Percentiles rank a stretch among this genome's conserved stretches.
Conservation (phyloP, 1,140 invertebrate genomes). For the Trachelipus rathkii region DNA sequence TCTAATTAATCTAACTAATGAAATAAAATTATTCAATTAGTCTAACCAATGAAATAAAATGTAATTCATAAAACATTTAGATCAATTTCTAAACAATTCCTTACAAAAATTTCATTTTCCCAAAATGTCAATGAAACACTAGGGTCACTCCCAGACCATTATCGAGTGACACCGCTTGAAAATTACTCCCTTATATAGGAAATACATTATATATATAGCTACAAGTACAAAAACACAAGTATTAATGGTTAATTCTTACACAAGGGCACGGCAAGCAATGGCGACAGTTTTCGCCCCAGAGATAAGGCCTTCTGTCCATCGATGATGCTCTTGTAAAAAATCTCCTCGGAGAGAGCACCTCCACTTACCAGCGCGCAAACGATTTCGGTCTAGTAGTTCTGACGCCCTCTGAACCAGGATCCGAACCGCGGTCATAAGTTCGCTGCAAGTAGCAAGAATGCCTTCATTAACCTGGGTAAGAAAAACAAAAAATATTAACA, state of each 20-base stretch:
- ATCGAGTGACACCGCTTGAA: too few species aligned
- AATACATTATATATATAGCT: too few species aligned
- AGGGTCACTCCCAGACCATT: too few species aligned
- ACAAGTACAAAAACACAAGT: too few species aligned
- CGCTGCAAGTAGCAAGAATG: conserved; percentile 93
- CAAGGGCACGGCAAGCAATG: conserved; percentile 84
- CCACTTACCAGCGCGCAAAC: conserved; percentile 72
- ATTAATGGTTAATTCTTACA: conserved; percentile 62
- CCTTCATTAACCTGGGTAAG: conserved; percentile 82
- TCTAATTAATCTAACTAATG: too few species aligned
- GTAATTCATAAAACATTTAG: too few species aligned
- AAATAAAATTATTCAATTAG: too few species aligned
- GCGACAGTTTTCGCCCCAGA: conserved; percentile 97
- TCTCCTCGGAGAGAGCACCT: conserved; percentile 64
- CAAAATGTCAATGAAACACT: too few species aligned
- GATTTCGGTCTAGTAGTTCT: conserved; percentile 86
- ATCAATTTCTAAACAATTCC: too few species aligned
- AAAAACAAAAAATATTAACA: conserved; percentile 41
- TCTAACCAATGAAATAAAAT: too few species aligned
- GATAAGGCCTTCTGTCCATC: conserved; percentile 97
- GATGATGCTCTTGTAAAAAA: conserved; percentile 95
- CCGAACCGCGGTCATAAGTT: conserved; percentile 87
- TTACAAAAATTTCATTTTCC: too few species aligned
- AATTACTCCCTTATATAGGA: too few species aligned
- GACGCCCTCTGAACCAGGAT: conserved; percentile 82